Conservation (phyloP, 2,797 vertebrate genomes). For the Pseudotriccus pelzelni region DNA sequence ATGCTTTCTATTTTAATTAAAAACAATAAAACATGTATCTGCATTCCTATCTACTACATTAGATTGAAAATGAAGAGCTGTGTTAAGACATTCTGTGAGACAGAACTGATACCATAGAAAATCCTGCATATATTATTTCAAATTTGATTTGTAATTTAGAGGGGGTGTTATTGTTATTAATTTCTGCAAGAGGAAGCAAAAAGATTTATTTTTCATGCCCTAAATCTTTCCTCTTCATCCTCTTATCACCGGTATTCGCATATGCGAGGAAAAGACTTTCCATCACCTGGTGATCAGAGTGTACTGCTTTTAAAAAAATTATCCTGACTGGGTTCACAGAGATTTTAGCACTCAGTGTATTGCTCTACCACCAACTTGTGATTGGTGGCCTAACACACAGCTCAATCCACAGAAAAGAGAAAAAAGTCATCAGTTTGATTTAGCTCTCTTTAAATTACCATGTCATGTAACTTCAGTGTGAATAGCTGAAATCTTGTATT, state of each 20-base stretch:
- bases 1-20: conserved; percentile 43
- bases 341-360: background rate
- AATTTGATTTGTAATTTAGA: background rate
- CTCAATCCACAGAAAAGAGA: background rate
- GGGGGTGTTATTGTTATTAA: background rate
- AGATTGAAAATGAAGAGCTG: background rate
- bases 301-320: conserved; percentile 41
- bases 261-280: background rate
- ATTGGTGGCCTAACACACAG: background rate
- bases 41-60: background rate
- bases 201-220: conserved; percentile 11
- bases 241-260: background rate
- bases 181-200: background rate
- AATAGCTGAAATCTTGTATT: background rate
- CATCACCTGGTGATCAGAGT: conserved; percentile 13
- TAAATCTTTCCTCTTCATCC: conserved; percentile 31
- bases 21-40: background rate
- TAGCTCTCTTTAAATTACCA: background rate
- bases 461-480: background rate
- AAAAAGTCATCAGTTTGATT: background rate
- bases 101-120: background rate
- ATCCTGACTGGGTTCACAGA: background rate
- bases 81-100: background rate
- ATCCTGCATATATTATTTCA: background rate
- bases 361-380: background rate